Base-by-base conservation (phyloP, 2,888 invertebrate species). In the Pandemis heparana region DNA sequence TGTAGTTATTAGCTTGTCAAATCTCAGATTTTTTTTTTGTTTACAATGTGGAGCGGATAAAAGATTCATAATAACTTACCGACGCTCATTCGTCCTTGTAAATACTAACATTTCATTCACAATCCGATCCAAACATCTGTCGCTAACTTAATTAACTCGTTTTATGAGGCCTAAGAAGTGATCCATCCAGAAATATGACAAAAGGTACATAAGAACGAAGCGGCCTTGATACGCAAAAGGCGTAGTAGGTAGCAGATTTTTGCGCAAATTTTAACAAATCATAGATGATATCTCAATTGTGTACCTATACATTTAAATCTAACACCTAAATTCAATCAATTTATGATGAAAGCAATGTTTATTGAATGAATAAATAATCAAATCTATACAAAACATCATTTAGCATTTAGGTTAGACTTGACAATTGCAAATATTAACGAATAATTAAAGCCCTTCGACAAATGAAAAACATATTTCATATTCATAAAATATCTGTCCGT, bases 1-100 rank as follows among this genome's bases (percentile, higher is more conserved):
- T 65, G 14, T 65, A 14, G 23, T 74, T 53, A 73, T 68, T 48
- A 48, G 12, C 73, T 32, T 69, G 68, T 64, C 73, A 64, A 69
- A 69, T 73, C 38, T 46, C 14, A 48, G 56, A n/a, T 18, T 39
- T 38, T 4, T 63, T 63, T 63, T 46, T 63, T 14, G 4, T 18
- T 23, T 8, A 56, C 4, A 56, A 56, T 56, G 12, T 23, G 5
- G 23, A 56, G 23, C 56, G 16, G 53, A 6, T n/a, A 18, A 18
- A 14, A n/a, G 14, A 5, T 14, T n/a, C 5, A 48, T 2, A 43
- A 10, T 43, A 10, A 43, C 43, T 43, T 48, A 5, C n/a, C 9
- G 14, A n/a, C 14, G n/a, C n/a, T 48, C 7, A 7, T n/a, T 7
- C 48, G 53, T 53, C 53, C 53, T 53, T 16, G 18, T n/a, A 5